A percentile compares a stretch with the other conserved stretches of the same genome.
Evolutionary conservation across 2,888 invertebrate species (phyloP).

Genomic region (Trachelus tabidus): DNA sequence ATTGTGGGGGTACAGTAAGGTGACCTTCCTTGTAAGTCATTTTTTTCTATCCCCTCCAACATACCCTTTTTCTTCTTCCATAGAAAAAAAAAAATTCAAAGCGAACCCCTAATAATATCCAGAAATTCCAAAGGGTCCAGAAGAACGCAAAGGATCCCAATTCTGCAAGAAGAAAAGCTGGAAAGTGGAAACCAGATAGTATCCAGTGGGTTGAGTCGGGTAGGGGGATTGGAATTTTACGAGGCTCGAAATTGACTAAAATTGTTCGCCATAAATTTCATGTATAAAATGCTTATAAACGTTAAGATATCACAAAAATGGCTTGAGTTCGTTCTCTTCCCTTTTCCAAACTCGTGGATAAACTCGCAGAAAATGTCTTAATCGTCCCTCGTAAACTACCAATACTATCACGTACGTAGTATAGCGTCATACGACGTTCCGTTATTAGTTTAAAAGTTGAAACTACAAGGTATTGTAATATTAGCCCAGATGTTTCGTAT

Average conservation of each 20-base stretch:
- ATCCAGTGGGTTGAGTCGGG: neutral
- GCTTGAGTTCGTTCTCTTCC: neutral
- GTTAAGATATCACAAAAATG: neutral
- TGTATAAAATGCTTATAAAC: conserved; percentile 5
- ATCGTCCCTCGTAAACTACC: neutral
- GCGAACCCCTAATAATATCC: conserved; percentile 12
- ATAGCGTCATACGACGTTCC: neutral
- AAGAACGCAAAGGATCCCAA: conserved; percentile 11
- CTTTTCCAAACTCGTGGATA: neutral
- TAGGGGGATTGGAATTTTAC: neutral
- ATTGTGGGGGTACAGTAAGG: too few relatives aligned
- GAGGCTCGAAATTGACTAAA: conserved; percentile 7
- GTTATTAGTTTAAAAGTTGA: neutral
- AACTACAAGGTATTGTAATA: neutral
- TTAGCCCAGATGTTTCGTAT: neutral
- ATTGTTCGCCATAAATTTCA: conserved; percentile 5
- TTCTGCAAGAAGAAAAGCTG: conserved; percentile 9
- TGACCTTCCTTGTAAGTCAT: too few relatives aligned
- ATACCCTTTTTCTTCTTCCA: conserved; percentile 1
- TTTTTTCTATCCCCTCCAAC: neutral
- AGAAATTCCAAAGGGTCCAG: conserved; percentile 16
- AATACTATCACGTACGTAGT: neutral
- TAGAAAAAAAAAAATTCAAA: conserved; percentile 8
- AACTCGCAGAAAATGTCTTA: conserved; percentile 1
- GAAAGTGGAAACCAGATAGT: conserved; percentile 9